A percentile compares a stretch with the other conserved stretches of the same genome.
These are phyloP conservation scores for Stichopus horrens DNA, from an alignment of 53 echinoderm and acorn worm species.

Conservation along the genomic window DNA sequence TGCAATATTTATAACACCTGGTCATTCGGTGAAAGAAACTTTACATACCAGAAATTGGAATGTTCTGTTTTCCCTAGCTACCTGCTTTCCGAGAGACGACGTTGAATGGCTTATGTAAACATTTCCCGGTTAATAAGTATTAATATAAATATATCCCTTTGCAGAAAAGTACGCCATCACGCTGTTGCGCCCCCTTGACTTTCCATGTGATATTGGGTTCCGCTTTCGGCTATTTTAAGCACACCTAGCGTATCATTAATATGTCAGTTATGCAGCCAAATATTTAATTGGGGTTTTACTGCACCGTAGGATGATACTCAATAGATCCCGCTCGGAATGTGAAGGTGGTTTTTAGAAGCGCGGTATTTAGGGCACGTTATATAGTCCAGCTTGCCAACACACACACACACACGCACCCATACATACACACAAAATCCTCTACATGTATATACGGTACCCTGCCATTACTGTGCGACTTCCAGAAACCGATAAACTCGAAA, in stretches of 20 bases:
- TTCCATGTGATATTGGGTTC: slow-evolving; percentile 33
- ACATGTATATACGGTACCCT: no score
- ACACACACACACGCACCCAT: no score
- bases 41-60: slow-evolving; percentile 41
- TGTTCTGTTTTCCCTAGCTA: slow-evolving; percentile 30
- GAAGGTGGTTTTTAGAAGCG: slow-evolving; percentile 17
- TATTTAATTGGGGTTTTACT: slow-evolving; percentile 34
- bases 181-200: neutral
- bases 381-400: no score
- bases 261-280: slow-evolving; percentile 38
- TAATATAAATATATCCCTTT: slow-evolving; percentile 19
- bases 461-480: no score
- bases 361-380: neutral
- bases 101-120: slow-evolving; percentile 43
- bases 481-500: no score
- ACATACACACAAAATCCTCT: no score
- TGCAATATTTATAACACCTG: slow-evolving; percentile 36
- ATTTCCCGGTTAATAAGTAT: slow-evolving; percentile 23
- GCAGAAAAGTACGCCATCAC: slow-evolving; percentile 2
- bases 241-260: slow-evolving; percentile 23
- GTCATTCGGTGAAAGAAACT: slow-evolving; percentile 39
- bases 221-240: slow-evolving; percentile 22
- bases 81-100: neutral
- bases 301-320: slow-evolving; percentile 6
- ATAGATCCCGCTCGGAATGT: slow-evolving; percentile 25